These are phyloP conservation scores for Bilobella aurantiaca DNA, from an alignment of 1,140 invertebrate species.

Conservation along the genomic window DNA sequence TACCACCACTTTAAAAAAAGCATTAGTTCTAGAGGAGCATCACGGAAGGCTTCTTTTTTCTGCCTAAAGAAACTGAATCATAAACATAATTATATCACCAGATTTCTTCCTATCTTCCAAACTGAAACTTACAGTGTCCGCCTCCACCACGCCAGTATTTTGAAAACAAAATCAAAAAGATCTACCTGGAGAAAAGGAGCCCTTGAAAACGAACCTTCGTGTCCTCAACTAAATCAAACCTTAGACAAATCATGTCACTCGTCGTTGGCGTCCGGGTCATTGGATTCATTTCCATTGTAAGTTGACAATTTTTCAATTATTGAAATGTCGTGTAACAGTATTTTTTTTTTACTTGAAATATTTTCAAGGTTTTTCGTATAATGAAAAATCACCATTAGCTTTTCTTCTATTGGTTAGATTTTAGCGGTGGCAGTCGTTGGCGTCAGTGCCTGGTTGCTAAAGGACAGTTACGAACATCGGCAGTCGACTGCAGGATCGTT, in stretches of 20 bases:
- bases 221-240: not conserved
- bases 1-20: not conserved
- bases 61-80: too few species aligned
- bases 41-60: not conserved
- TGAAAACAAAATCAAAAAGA: not conserved
- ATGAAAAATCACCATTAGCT: not conserved
- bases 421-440: conserved; percentile 3
- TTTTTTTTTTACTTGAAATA: not conserved
- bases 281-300: conserved; percentile 2
- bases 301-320: not conserved
- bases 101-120: too few species aligned
- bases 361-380: not conserved
- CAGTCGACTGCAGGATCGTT: not conserved
- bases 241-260: not conserved
- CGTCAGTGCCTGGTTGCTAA: not conserved
- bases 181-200: not conserved
- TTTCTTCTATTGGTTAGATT: not conserved
- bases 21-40: not conserved
- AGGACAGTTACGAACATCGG: conserved; percentile 2
- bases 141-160: too few species aligned
- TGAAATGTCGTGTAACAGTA: not conserved
- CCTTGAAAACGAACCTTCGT: not conserved
- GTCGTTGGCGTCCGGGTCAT: not conserved
- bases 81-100: too few species aligned
- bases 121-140: too few species aligned